Evolutionary conservation across 2,888 invertebrate species (phyloP).

Genomic region (Carcina quercana): DNA sequence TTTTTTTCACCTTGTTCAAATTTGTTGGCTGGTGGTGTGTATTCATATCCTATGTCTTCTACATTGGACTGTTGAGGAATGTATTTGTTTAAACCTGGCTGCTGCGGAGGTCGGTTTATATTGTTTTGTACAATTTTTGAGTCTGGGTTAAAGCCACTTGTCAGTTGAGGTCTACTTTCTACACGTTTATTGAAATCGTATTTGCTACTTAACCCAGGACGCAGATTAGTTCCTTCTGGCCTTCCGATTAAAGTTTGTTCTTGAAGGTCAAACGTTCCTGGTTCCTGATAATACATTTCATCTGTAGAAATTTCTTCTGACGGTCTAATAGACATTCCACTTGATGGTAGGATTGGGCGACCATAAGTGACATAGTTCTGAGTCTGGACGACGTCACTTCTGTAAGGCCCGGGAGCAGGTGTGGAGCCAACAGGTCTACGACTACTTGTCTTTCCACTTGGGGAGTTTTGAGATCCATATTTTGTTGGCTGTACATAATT

Average conservation of each 20-base stretch:
- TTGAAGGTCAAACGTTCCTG: not conserved
- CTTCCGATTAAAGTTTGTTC: not conserved
- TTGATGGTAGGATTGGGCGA: no score
- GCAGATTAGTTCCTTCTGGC: not conserved
- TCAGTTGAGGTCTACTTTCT: no score
- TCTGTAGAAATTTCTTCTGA: no score
- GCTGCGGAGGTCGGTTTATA: not conserved
- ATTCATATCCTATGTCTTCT: constrained; percentile 22
- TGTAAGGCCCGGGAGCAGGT: no score
- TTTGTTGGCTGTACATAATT: no score
- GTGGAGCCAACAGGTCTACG: not conserved
- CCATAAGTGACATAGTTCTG: no score
- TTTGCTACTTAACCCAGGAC: no score
- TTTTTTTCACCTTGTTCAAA: constrained; percentile 14
- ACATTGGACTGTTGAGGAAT: not conserved
- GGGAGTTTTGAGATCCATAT: not conserved
- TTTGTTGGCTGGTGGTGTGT: constrained; percentile 22
- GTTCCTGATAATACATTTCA: no score
- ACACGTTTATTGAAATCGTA: no score
- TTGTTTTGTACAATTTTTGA: not conserved
- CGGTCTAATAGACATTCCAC: no score
- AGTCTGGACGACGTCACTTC: no score
- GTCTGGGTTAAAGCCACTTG: no score
- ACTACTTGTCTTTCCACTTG: not conserved
- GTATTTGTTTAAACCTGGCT: constrained; percentile 4